phyloP scores from a whole-genome alignment of 35 echinoderm and acorn worm species.

The Eucidaris tribuloides region DNA sequence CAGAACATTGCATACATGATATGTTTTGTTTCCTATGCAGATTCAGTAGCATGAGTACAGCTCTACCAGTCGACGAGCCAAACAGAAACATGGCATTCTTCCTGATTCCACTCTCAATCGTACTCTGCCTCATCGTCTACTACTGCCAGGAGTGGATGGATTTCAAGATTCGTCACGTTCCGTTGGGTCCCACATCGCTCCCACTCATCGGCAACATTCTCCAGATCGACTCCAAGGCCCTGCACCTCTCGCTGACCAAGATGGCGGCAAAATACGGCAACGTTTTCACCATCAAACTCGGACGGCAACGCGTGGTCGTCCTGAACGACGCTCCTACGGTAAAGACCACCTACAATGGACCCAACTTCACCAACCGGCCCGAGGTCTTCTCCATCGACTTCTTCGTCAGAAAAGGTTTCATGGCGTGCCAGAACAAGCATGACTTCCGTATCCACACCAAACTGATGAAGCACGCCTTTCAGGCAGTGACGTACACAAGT shows the following conservation, averaged over 20 bases:
- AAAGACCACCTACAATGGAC: conserved; percentile 86
- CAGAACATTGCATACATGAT: too few relatives aligned
- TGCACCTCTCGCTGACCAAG: conserved; percentile 67
- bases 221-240: conserved; percentile 56
- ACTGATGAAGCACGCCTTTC: conserved; percentile 88
- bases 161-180: conserved; percentile 65
- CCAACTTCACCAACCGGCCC: conserved; percentile 77
- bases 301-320: conserved; percentile 79
- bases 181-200: conserved; percentile 72
- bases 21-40: too few relatives aligned
- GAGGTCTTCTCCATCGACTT: conserved; percentile 93
- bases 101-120: conserved; percentile 26
- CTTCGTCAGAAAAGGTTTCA: conserved; percentile 91
- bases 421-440: conserved; percentile 78
- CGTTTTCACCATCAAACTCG: conserved; percentile 87
- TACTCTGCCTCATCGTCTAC: conserved; percentile 54
- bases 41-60: background rate
- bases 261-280: conserved; percentile 75
- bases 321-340: conserved; percentile 74
- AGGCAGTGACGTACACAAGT: conserved; percentile 72
- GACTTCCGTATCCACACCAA: conserved; percentile 90
- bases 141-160: conserved; percentile 67
- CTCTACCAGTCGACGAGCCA: background rate
- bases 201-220: conserved; percentile 90
- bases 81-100: conserved; percentile 6